These are phyloP conservation scores for Eutolmus rufibarbis DNA, from an alignment of 2,888 invertebrate species.

Conservation along the genomic window DNA sequence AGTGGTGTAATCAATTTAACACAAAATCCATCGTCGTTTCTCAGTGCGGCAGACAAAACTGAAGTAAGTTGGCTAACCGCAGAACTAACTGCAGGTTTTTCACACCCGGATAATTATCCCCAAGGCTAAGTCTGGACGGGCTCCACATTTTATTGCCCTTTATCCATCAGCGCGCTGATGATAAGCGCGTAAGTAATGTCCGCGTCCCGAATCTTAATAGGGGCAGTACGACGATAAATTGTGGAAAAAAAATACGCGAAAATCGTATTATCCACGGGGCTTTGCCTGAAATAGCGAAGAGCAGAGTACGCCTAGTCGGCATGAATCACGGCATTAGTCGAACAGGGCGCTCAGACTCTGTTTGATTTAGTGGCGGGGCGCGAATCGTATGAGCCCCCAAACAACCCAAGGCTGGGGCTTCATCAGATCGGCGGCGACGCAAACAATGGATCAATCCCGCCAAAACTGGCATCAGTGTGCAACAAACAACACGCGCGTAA, in stretches of 20 bases:
- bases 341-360: background rate
- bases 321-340: conserved; percentile 4
- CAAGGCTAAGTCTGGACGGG: background rate
- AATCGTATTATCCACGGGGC: conserved; percentile 21
- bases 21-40: background rate
- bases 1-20: too few species aligned
- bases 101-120: background rate
- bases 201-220: background rate
- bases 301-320: background rate
- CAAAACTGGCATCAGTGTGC: background rate
- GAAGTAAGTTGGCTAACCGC: background rate
- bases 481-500: background rate
- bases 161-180: conserved; percentile 17
- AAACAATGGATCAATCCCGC: background rate
- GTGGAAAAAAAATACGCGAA: background rate
- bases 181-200: conserved; percentile 5
- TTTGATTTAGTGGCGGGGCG: background rate
- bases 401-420: background rate
- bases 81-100: background rate
- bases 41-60: background rate
- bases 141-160: background rate
- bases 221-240: conserved; percentile 5
- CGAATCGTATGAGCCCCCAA: background rate
- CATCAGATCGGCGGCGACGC: background rate
- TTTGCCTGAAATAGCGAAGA: background rate